Percentiles rank a stretch among this genome's conserved stretches.
phyloP scores from a whole-genome alignment of 2,113 vertebrate genomes.

The Nyctereutes procyonoides region DNA sequence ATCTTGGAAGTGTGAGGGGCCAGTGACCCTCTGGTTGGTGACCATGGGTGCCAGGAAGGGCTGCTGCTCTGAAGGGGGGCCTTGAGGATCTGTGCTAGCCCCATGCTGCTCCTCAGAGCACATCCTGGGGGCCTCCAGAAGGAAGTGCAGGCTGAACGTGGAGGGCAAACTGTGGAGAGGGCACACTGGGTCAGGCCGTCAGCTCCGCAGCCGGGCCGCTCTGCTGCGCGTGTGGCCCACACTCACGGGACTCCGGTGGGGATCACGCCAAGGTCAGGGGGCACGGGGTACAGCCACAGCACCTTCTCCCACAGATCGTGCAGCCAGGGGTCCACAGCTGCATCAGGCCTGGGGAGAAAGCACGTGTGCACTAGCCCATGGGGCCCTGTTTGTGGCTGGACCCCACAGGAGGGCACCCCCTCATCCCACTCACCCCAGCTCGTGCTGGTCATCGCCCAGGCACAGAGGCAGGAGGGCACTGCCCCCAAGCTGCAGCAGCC shows the following conservation, averaged over 20 bases:
- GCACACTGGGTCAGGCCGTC: accelerated
- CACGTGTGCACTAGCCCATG: accelerated
- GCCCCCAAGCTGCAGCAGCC: conserved; percentile 93
- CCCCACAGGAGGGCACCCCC: accelerated
- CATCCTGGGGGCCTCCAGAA: conserved; percentile 67
- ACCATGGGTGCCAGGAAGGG: conserved; percentile 90
- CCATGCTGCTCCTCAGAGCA: accelerated
- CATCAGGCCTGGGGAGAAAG: conserved; percentile 89
- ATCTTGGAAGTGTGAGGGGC: conserved; percentile 93
- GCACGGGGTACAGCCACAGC: conserved; percentile 86
- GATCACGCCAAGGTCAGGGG: conserved; percentile 82
- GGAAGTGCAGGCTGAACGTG: conserved; percentile 89
- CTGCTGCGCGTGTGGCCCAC: accelerated
- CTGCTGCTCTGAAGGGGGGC: conserved; percentile 79
- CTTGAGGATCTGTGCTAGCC: neutral
- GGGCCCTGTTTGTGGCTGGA: accelerated
- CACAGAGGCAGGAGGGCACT: conserved; percentile 88
- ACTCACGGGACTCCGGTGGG: conserved; percentile 90
- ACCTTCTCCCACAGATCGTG: conserved; percentile 91
- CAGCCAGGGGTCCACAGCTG: conserved; percentile 94
- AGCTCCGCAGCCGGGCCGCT: neutral
- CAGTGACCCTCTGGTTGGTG: conserved; percentile 90
- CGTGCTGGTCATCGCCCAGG: conserved; percentile 96
- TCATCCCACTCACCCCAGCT: conserved; percentile 91
- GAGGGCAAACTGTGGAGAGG: conserved; percentile 90